phyloP scores from a whole-genome alignment of 2,888 invertebrate species.

The Yponomeuta malinellus region DNA sequence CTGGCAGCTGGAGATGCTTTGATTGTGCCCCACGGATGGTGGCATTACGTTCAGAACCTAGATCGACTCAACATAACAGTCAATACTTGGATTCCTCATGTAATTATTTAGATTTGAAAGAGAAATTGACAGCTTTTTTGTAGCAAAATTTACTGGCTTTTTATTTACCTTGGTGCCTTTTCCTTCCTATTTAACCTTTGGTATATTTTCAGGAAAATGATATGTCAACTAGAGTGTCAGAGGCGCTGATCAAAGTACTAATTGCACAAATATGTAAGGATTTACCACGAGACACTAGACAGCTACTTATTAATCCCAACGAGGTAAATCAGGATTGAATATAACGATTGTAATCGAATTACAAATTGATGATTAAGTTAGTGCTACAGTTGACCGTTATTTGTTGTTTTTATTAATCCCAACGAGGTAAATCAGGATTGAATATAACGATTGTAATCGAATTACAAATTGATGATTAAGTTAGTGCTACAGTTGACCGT shows the following conservation, averaged over 20 bases:
- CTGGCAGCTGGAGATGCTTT: slow-evolving; percentile 91
- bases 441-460: too few species aligned
- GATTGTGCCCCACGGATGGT: slow-evolving; percentile 94
- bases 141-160: too few species aligned
- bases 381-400: too few species aligned
- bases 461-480: too few species aligned
- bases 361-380: too few species aligned
- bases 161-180: too few species aligned
- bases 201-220: slow-evolving; percentile 60
- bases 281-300: slow-evolving; percentile 61
- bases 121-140: too few species aligned
- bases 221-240: slow-evolving; percentile 68
- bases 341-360: too few species aligned
- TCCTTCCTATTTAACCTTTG: too few species aligned
- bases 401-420: slow-evolving; percentile 82
- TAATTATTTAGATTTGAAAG: slow-evolving; percentile 39
- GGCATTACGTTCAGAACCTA: slow-evolving; percentile 96
- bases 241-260: slow-evolving; percentile 81
- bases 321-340: slow-evolving; percentile 58
- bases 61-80: slow-evolving; percentile 80
- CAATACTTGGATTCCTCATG: slow-evolving; percentile 85
- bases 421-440: slow-evolving; percentile 72
- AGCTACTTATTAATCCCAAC: slow-evolving; percentile 80
- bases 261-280: slow-evolving; percentile 77
- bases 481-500: too few species aligned